These are phyloP conservation scores for Simalia tracyae DNA, from an alignment of 2,797 vertebrate species.

Conservation along the genomic window DNA sequence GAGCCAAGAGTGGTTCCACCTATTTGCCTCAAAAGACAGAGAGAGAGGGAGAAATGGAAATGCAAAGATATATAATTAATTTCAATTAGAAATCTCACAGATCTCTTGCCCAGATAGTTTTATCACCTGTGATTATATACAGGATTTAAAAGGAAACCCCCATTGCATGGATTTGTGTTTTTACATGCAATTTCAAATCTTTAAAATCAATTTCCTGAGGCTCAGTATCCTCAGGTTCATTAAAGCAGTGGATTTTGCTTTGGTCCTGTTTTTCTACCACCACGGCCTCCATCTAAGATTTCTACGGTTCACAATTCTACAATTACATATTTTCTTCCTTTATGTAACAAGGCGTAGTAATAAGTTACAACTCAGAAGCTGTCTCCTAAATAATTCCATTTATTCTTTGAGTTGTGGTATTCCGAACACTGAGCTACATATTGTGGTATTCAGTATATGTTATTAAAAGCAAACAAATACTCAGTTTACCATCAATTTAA, in stretches of 20 bases:
- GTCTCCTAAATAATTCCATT: not conserved
- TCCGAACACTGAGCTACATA: not conserved
- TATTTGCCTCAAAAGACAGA: slow-evolving; percentile 68
- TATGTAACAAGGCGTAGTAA: not conserved
- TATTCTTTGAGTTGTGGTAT: not conserved
- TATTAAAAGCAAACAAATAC: not conserved
- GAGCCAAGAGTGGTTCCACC: slow-evolving; percentile 76
- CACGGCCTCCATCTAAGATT: not conserved
- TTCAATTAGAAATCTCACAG: slow-evolving; percentile 70
- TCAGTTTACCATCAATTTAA: slow-evolving; percentile 41
- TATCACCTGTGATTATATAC: slow-evolving; percentile 58
- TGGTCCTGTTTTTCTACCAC: too few species aligned
- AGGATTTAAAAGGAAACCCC: slow-evolving; percentile 18
- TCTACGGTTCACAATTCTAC: not conserved
- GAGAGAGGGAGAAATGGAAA: slow-evolving; percentile 72
- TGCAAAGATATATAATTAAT: slow-evolving; percentile 81
- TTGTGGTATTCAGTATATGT: not conserved
- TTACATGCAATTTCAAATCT: not conserved
- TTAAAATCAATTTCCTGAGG: not conserved
- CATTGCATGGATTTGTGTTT: not conserved
- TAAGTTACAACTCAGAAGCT: not conserved
- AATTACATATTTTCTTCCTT: not conserved
- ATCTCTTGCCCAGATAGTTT: slow-evolving; percentile 65
- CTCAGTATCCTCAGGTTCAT: not conserved
- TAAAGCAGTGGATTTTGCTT: not conserved